Conservation (phyloP, 2,797 vertebrate genomes). For the Kryptolebias ocellatus region DNA sequence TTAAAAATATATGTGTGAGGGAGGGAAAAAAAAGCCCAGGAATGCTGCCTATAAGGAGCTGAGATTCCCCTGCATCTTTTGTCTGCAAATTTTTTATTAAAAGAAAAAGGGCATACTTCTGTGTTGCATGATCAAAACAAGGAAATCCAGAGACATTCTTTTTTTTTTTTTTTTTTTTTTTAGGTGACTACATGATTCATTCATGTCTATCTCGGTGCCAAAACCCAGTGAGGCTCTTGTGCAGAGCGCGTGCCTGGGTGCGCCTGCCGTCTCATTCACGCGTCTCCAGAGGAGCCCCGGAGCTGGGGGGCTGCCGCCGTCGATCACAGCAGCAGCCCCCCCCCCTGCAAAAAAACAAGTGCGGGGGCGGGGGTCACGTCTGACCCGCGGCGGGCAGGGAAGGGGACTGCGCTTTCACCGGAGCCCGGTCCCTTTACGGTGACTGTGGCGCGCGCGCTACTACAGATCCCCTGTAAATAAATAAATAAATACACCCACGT, state of each 20-base stretch:
- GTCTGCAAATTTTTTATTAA: conserved; percentile 58
- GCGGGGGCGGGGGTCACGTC: too few species aligned
- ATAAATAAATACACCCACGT: conserved; percentile 26
- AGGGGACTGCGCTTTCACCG: too few species aligned
- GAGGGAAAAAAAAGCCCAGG: conserved; percentile 9
- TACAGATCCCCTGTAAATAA: conserved; percentile 24
- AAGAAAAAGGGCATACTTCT: background rate
- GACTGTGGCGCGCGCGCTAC: too few species aligned
- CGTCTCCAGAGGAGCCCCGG: conserved; percentile 41
- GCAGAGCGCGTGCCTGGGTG: conserved; percentile 68
- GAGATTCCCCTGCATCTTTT: conserved; percentile 75
- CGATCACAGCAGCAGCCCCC: conserved; percentile 32
- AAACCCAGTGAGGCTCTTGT: conserved; percentile 39
- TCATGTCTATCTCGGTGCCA: conserved; percentile 47
- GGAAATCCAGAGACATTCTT: background rate
- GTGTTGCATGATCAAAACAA: conserved; percentile 10
- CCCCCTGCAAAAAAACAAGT: background rate
- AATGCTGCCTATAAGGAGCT: conserved; percentile 28
- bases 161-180: background rate
- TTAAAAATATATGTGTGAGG: conserved; percentile 23
- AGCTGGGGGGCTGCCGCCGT: conserved; percentile 27
- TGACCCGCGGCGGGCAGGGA: too few species aligned
- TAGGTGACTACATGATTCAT: conserved; percentile 40
- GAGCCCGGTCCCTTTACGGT: too few species aligned
- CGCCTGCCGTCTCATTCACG: conserved; percentile 71